These are phyloP conservation scores for Chaetoderma sp. DNA, from an alignment of 2,888 invertebrate genomes.

Conservation along the genomic window DNA sequence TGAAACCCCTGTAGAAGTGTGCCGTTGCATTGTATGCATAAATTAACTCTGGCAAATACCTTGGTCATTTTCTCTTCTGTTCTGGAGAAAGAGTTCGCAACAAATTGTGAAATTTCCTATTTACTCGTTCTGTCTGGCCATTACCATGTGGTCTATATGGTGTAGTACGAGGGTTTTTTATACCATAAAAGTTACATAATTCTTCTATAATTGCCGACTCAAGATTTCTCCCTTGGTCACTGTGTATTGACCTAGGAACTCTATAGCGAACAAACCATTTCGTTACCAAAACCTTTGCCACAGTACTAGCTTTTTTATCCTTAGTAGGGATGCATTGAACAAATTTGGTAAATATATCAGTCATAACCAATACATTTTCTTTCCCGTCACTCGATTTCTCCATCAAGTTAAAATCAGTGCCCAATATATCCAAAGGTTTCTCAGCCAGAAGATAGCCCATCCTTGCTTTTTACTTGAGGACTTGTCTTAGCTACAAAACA, in stretches of 20 bases:
- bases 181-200: constrained; percentile 32
- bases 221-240: constrained; percentile 38
- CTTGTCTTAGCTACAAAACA: too few relatives aligned
- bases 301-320: constrained; percentile 35
- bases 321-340: constrained; percentile 38
- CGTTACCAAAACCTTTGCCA: constrained; percentile 34
- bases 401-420: background rate
- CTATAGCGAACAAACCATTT: constrained; percentile 38
- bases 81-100: constrained; percentile 27
- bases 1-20: constrained; percentile 17
- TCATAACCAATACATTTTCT: background rate
- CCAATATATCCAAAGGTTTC: background rate
- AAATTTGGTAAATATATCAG: constrained; percentile 37
- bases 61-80: constrained; percentile 34
- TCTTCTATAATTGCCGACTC: constrained; percentile 31
- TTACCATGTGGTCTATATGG: constrained; percentile 41
- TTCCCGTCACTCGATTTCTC: background rate
- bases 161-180: constrained; percentile 34
- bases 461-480: too few relatives aligned
- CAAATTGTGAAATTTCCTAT: constrained; percentile 36
- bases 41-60: constrained; percentile 30
- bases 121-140: constrained; percentile 40
- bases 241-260: constrained; percentile 37
- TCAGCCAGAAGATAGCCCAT: too few relatives aligned
- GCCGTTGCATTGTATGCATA: constrained; percentile 24